Conservation (phyloP, 2,888 invertebrate genomes). For the Aphodius sticticus region DNA sequence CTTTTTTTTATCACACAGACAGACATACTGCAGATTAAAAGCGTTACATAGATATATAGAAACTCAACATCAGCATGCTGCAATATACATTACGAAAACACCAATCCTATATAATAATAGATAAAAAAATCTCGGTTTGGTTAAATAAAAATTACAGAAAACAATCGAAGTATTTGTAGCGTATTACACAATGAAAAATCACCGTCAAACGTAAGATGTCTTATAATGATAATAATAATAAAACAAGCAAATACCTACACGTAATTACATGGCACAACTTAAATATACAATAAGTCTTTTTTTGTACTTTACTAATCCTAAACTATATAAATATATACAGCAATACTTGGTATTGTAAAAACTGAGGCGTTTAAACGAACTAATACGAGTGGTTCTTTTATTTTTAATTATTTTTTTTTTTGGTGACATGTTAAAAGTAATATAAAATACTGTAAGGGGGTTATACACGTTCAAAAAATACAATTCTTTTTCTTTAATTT, state of each 20-base stretch:
- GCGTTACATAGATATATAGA: constrained; percentile 39
- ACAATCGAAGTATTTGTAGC: neutral
- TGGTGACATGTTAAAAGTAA: constrained; percentile 5
- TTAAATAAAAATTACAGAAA: neutral
- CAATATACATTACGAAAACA: constrained; percentile 11
- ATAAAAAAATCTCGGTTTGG: constrained; percentile 4
- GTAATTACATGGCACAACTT: constrained; percentile 22
- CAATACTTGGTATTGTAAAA: constrained; percentile 15
- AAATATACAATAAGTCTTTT: constrained; percentile 18
- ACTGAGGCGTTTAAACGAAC: neutral
- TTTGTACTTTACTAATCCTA: constrained; percentile 25
- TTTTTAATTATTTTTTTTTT: constrained; percentile 16
- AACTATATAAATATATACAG: constrained; percentile 20
- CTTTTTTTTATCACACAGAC: constrained; percentile 43
- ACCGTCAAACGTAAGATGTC: neutral
- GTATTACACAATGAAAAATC: neutral
- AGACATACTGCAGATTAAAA: constrained; percentile 43
- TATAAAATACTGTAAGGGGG: constrained; percentile 25
- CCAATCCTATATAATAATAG: constrained; percentile 10
- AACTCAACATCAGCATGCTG: constrained; percentile 27
- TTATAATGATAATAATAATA: neutral
- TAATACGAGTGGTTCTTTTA: neutral
- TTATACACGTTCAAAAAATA: constrained; percentile 24
- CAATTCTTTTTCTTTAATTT: neutral
- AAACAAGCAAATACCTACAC: neutral